These are phyloP conservation scores for Rutpela maculata DNA, from an alignment of 2,888 invertebrate species.

Conservation along the genomic window DNA sequence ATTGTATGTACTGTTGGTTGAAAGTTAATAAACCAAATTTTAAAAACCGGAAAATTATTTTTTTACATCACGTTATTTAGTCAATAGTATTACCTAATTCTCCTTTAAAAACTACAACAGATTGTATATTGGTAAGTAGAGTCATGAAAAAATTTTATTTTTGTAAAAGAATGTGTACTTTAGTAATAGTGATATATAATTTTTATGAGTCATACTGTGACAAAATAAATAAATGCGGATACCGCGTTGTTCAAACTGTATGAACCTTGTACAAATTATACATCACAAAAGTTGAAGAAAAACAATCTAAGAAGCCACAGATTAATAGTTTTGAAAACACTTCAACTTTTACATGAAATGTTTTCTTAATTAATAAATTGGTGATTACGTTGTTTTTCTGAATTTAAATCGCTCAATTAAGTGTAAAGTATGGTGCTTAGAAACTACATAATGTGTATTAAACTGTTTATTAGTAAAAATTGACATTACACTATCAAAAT, in stretches of 20 bases:
- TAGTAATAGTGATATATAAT: constrained; percentile 14
- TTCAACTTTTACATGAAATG: constrained; percentile 4
- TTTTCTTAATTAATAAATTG: constrained; percentile 36
- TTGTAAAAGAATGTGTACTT: constrained; percentile 13
- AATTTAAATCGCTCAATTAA: constrained; percentile 36
- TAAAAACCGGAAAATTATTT: constrained; percentile 52
- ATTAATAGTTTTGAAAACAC: constrained; percentile 29
- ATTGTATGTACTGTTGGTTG: constrained; percentile 45
- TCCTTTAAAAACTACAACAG: constrained; percentile 20
- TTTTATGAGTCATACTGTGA: constrained; percentile 12
- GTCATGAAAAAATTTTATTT: constrained; percentile 14
- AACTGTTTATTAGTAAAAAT: constrained; percentile 3
- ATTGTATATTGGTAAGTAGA: constrained; percentile 9
- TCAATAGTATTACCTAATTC: constrained; percentile 47
- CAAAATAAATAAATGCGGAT: neutral
- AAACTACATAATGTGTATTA: constrained; percentile 14
- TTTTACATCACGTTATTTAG: constrained; percentile 54
- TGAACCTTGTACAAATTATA: constrained; percentile 21
- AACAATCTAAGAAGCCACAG: constrained; percentile 11
- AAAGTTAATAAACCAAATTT: constrained; percentile 47
- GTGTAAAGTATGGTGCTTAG: constrained; percentile 40
- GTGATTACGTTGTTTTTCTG: constrained; percentile 22
- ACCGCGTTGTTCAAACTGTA: constrained; percentile 6
- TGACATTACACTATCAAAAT: constrained; percentile 18
- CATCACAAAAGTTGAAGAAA: constrained; percentile 30